Percentiles rank a stretch among this genome's conserved stretches.
Evolutionary conservation across 2,797 vertebrate species (phyloP).

Genomic region (Columba guinea): DNA sequence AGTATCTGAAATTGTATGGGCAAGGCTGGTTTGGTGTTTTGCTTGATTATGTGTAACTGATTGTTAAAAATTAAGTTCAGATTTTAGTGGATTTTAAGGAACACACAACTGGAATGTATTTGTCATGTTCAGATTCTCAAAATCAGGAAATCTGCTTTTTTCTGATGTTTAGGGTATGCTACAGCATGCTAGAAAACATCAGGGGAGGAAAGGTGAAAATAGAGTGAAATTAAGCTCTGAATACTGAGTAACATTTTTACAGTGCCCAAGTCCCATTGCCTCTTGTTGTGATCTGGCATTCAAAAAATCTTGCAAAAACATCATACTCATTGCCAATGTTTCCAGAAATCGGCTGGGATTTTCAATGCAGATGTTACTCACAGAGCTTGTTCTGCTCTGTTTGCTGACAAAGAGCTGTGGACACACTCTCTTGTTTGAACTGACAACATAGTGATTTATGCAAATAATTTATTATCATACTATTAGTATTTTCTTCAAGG

Average conservation of each 20-base stretch:
- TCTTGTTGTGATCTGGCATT: background rate
- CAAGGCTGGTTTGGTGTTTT: background rate
- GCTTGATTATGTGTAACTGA: background rate
- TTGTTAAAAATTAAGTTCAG: background rate
- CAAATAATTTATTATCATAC: background rate
- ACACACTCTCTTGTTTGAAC: constrained; percentile 11
- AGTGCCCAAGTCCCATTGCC: background rate
- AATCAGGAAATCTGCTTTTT: background rate
- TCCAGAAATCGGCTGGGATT: background rate
- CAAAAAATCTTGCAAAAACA: background rate
- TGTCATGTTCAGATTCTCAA: background rate
- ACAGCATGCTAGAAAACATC: background rate
- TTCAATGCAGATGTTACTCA: background rate
- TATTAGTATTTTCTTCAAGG: constrained; percentile 43
- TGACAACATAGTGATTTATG: background rate
- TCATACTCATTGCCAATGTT: background rate
- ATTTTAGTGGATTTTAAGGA: background rate
- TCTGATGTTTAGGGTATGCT: background rate
- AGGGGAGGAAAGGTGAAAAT: background rate
- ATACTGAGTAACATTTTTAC: background rate
- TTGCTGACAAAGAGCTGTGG: constrained; percentile 14
- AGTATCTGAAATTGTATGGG: background rate
- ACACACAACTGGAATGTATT: background rate
- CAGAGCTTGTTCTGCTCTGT: background rate
- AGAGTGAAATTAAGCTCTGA: background rate